Conservation (phyloP, 37 sponge, comb jelly and placozoan genomes). For the Agelas oroides region DNA sequence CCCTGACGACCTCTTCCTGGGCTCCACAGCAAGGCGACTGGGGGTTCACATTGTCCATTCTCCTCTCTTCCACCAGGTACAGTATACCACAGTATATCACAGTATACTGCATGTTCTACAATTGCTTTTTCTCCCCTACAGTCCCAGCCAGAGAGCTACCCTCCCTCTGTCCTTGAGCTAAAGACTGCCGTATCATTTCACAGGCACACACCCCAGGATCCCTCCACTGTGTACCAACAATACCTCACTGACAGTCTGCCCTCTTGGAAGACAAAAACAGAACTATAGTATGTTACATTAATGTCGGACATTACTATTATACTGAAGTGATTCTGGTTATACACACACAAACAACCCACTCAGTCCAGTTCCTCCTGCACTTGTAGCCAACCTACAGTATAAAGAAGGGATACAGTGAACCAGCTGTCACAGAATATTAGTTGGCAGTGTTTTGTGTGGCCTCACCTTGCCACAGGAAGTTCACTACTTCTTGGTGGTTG, state of each 20-base stretch:
- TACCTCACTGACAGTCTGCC: conserved; percentile 39
- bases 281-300: no score
- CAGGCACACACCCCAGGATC: conserved; percentile 56
- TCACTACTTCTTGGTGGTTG: conserved; percentile 46
- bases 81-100: neutral
- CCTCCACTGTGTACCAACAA: conserved; percentile 43
- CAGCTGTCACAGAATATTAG: no score
- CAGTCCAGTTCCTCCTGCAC: no score
- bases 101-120: neutral
- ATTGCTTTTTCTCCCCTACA: neutral
- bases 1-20: conserved; percentile 88
- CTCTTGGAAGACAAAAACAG: no score
- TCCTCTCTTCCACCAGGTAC: conserved; percentile 77
- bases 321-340: no score
- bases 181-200: conserved; percentile 68
- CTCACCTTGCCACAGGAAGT: conserved; percentile 54
- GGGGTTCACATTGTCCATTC: conserved; percentile 52
- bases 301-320: no score
- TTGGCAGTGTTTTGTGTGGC: no score
- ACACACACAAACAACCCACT: no score
- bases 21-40: conserved; percentile 22
- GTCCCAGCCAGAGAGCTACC: conserved; percentile 68
- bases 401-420: no score
- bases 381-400: no score
- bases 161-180: conserved; percentile 3